Conservation (phyloP, 2,113 vertebrate species). For the Corydoras maculifer region DNA sequence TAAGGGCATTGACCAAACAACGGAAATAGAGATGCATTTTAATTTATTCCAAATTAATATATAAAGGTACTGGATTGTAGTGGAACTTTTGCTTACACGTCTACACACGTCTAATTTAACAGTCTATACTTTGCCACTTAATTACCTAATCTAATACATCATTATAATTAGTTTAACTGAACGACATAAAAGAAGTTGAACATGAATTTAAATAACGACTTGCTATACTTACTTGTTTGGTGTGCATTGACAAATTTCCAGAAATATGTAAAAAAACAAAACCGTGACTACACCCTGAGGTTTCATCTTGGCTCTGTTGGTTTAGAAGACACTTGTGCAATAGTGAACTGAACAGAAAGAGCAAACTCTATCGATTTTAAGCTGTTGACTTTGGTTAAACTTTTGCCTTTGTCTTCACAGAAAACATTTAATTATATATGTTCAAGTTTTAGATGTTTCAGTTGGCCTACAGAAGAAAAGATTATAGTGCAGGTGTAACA, state of each 20-base stretch:
- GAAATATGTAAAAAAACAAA: slow-evolving; percentile 43
- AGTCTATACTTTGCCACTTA: too few relatives aligned
- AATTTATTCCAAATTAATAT: too few relatives aligned
- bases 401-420: slow-evolving; percentile 42
- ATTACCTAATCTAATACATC: too few relatives aligned
- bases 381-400: slow-evolving; percentile 64
- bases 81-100: too few relatives aligned
- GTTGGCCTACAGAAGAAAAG: too few relatives aligned
- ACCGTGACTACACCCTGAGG: slow-evolving; percentile 39
- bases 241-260: slow-evolving; percentile 41
- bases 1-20: too few relatives aligned
- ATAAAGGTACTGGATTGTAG: too few relatives aligned
- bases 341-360: slow-evolving; percentile 1
- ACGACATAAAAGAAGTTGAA: not conserved
- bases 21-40: too few relatives aligned
- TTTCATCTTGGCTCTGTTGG: slow-evolving; percentile 53
- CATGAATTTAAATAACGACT: not conserved
- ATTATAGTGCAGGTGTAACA: too few relatives aligned
- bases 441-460: not conserved
- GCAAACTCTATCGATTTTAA: slow-evolving; percentile 53
- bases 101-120: too few relatives aligned
- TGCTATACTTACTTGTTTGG: slow-evolving; percentile 51
- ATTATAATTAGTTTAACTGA: too few relatives aligned
- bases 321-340: slow-evolving; percentile 30
- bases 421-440: not conserved